phyloP scores from a whole-genome alignment of 2,113 vertebrate genomes.

The Prietella phreatophila region DNA sequence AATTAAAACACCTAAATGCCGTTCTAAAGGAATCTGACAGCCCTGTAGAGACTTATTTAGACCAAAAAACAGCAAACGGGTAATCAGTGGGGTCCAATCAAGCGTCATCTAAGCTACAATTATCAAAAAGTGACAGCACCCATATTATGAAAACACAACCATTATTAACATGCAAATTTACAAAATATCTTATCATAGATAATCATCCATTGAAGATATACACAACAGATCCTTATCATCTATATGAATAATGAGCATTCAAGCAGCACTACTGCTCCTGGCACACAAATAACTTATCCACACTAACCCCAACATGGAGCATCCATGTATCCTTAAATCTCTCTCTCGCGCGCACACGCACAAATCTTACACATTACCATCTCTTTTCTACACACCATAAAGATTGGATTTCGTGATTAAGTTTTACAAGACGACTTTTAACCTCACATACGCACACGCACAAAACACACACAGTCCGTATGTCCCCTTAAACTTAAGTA shows the following conservation, averaged over 20 bases:
- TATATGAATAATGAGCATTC: neutral
- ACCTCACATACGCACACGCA: neutral
- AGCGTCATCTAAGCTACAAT: neutral
- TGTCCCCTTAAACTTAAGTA: neutral
- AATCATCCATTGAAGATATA: neutral
- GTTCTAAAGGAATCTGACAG: neutral
- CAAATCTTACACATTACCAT: slow-evolving; percentile 19
- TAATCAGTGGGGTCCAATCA: neutral
- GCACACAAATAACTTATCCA: neutral
- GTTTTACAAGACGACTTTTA: neutral
- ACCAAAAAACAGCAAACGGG: neutral
- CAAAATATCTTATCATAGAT: neutral
- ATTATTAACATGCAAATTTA: neutral
- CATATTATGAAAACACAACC: neutral
- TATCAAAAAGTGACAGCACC: neutral
- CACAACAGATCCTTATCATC: neutral
- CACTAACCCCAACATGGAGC: neutral
- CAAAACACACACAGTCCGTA: neutral
- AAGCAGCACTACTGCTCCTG: neutral
- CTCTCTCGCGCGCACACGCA: slow-evolving; percentile 36
- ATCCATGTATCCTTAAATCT: neutral
- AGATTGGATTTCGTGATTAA: neutral
- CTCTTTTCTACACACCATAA: neutral
- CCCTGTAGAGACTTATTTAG: neutral
- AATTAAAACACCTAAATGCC: neutral